These are phyloP conservation scores for Cynopterus brachyotis DNA, from an alignment of 2,113 vertebrate species.

Conservation along the genomic window DNA sequence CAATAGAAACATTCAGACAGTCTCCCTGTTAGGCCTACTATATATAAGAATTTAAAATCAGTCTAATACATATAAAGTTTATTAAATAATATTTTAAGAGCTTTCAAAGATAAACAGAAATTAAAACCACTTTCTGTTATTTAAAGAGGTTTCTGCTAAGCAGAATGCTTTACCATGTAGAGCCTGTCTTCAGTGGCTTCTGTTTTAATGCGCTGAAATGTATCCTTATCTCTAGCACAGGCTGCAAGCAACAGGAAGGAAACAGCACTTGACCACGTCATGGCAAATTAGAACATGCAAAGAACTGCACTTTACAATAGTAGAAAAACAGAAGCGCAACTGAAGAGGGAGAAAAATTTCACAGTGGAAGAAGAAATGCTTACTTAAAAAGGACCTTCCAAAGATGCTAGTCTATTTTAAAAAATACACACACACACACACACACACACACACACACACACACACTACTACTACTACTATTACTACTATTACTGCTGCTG, in stretches of 20 bases:
- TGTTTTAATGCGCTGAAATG: conserved; percentile 73
- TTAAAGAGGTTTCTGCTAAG: conserved; percentile 53
- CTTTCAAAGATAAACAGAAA: conserved; percentile 53
- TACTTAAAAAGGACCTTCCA: conserved; percentile 27
- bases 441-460: too few species aligned
- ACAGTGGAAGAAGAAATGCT: neutral
- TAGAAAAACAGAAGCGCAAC: conserved; percentile 75
- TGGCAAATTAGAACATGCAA: conserved; percentile 88
- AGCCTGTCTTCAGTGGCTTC: conserved; percentile 67
- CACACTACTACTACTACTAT: too few species aligned
- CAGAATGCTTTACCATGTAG: conserved; percentile 53
- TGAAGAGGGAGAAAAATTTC: conserved; percentile 75
- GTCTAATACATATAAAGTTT: conserved; percentile 13
- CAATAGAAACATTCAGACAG: conserved; percentile 21
- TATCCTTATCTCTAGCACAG: conserved; percentile 86
- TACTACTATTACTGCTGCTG: neutral
- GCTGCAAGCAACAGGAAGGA: conserved; percentile 89
- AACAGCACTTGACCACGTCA: conserved; percentile 88
- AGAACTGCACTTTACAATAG: conserved; percentile 82
- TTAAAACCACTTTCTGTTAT: conserved; percentile 49
- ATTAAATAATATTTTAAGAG: conserved; percentile 29
- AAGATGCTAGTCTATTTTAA: neutral
- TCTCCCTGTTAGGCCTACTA: neutral
- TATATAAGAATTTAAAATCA: neutral
- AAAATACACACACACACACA: too few species aligned